Conservation (phyloP, 1,140 invertebrate genomes). For the Micrasema longulum region DNA sequence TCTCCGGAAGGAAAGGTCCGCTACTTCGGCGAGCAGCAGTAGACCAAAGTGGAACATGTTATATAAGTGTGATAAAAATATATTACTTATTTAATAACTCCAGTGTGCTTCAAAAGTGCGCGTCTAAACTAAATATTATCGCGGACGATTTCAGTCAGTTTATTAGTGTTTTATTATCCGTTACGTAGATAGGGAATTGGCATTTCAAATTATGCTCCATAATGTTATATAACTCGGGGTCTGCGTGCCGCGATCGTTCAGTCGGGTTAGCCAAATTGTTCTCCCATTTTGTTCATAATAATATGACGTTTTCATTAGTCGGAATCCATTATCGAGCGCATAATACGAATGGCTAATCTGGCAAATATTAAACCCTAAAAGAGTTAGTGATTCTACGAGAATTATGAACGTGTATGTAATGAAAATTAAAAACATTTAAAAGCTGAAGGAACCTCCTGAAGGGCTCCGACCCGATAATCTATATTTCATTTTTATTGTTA, state of each 20-base stretch:
- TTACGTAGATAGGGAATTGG: too few relatives aligned
- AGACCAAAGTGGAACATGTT: background rate
- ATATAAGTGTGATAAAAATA: background rate
- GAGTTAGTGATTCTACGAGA: background rate
- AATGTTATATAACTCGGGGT: too few relatives aligned
- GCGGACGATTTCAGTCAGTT: too few relatives aligned
- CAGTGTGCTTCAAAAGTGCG: conserved; percentile 1
- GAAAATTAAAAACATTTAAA: conserved; percentile 20
- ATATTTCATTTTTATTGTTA: conserved; percentile 27
- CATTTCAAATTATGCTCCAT: too few relatives aligned
- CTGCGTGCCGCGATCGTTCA: too few relatives aligned
- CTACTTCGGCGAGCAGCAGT: conserved; percentile 63
- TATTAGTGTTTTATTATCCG: too few relatives aligned
- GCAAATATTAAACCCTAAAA: background rate
- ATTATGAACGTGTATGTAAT: background rate
- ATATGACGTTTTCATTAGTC: too few relatives aligned
- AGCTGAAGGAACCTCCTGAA: background rate
- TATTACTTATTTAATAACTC: background rate
- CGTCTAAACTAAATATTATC: too few relatives aligned
- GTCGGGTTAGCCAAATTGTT: too few relatives aligned
- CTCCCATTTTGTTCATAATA: too few relatives aligned
- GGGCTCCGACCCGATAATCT: too few relatives aligned
- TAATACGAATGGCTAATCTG: background rate
- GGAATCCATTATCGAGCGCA: too few relatives aligned
- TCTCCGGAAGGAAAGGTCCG: conserved; percentile 63